These are phyloP conservation scores for Melanostigma gelatinosum DNA, from an alignment of 2,113 vertebrate genomes.

Conservation along the genomic window DNA sequence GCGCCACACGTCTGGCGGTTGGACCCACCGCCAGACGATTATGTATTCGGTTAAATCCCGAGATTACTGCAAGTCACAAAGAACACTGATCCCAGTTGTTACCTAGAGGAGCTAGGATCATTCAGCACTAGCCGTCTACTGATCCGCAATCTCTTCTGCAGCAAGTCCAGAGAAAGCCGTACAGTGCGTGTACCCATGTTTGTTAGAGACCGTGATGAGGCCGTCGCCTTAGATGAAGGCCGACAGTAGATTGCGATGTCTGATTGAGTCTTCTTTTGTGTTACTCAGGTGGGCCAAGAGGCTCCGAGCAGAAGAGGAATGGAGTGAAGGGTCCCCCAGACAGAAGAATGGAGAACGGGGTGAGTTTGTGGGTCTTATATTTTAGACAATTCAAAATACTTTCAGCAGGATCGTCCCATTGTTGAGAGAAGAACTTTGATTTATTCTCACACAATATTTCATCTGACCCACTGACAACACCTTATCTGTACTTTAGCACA, in stretches of 20 bases:
- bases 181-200: constrained; percentile 11
- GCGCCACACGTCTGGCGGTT: constrained; percentile 11
- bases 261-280: constrained; percentile 29
- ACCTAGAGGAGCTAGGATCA: constrained; percentile 40
- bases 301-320: constrained; percentile 90
- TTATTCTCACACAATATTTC: not conserved
- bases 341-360: constrained; percentile 93
- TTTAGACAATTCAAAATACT: constrained; percentile 3
- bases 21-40: constrained; percentile 41
- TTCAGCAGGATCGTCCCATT: not conserved
- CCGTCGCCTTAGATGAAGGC: not conserved
- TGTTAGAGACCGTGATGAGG: constrained; percentile 27
- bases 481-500: not conserved
- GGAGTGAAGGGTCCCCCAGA: constrained; percentile 89
- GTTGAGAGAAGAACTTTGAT: not conserved
- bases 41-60: constrained; percentile 66
- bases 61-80: constrained; percentile 69
- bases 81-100: constrained; percentile 64
- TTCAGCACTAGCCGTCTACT: constrained; percentile 24
- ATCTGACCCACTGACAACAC: not conserved
- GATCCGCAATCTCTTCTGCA: constrained; percentile 17
- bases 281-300: constrained; percentile 83
- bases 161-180: not conserved
- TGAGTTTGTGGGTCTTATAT: constrained; percentile 75
- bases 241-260: not conserved